Conservation (phyloP, 2,797 vertebrate genomes). For the Coreius guichenoti region DNA sequence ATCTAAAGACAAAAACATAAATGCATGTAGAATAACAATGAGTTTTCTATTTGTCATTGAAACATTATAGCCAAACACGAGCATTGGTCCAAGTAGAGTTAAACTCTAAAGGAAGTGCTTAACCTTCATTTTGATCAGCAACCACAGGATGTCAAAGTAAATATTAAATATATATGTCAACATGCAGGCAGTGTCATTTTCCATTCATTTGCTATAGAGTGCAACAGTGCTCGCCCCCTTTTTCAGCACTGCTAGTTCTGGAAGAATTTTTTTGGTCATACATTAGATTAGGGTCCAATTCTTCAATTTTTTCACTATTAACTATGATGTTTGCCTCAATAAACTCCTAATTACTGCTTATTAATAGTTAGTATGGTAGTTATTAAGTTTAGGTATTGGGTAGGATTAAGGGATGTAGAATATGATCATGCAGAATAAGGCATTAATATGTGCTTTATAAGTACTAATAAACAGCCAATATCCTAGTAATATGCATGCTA, state of each 20-base stretch:
- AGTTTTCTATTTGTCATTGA: neutral
- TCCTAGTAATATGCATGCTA: too few species aligned
- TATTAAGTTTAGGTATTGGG: too few species aligned
- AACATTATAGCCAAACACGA: neutral
- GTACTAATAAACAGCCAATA: too few species aligned
- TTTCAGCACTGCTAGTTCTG: neutral
- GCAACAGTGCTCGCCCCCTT: too few species aligned
- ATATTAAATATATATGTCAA: neutral
- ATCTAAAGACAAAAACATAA: conserved; percentile 56
- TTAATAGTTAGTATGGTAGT: too few species aligned
- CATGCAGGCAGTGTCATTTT: neutral
- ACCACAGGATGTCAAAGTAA: neutral
- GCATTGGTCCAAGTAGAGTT: neutral
- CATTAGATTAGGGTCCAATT: too few species aligned
- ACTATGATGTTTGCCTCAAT: too few species aligned
- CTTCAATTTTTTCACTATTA: too few species aligned
- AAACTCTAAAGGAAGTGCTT: neutral
- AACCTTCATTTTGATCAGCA: neutral
- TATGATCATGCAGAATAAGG: too few species aligned
- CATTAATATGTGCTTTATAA: too few species aligned
- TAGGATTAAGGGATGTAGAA: too few species aligned
- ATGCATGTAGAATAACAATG: neutral
- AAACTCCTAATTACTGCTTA: too few species aligned
- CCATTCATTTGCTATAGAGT: neutral
- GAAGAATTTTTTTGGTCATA: neutral